Evolutionary conservation across 2,888 invertebrate genomes (phyloP), one percentile per base, ranked within the genome.

Genomic region (Palloptera scutellata): DNA sequence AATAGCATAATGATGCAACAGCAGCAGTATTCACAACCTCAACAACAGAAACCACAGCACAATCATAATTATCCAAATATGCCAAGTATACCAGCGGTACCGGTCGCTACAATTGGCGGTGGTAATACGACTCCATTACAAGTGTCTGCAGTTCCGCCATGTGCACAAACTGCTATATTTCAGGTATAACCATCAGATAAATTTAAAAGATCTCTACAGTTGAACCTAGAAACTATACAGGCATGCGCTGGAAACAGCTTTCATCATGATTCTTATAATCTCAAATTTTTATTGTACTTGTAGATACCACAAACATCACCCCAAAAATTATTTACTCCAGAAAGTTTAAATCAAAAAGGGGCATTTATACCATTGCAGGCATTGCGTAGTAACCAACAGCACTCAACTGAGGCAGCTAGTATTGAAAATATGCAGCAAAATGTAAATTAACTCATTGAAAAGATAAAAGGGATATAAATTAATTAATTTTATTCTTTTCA

Each of bases 291-390:
- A 30, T 30, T 55, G n/a, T 54, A 12, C 11, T 53, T 61, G 11
- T 30, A 42, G 48, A 45, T 61, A 43, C 20, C 64, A 30, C 64
- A 67, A 45, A 69, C 69, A 6, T 13, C 48, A 6, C 45, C 15
- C 64, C 73, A 76, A 61, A 73, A 72, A 42, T 65, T 66, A 3
- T 75, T 73, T 41, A 75, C 61, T 66, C 69, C 71, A 10, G 72
- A 73, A 1, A 73, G 72, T 41, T 69, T 73, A 52, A 75, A 71
- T 61, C 77, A 77, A 66, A 77, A 77, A 20, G 76, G 86, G 40
- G 84, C 87, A 0, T 88, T 88, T 71, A 87, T 88, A 42, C 89
- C 88, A 0, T 78, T 88, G 17, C 88, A 88, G 78, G 88, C 87
- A 3, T 84, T 87, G 53, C 87, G 86, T 65, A 85, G 45, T 9